Evolutionary conservation across 2,113 vertebrate species (phyloP).

Genomic region (Tragelaphus imberbis): DNA sequence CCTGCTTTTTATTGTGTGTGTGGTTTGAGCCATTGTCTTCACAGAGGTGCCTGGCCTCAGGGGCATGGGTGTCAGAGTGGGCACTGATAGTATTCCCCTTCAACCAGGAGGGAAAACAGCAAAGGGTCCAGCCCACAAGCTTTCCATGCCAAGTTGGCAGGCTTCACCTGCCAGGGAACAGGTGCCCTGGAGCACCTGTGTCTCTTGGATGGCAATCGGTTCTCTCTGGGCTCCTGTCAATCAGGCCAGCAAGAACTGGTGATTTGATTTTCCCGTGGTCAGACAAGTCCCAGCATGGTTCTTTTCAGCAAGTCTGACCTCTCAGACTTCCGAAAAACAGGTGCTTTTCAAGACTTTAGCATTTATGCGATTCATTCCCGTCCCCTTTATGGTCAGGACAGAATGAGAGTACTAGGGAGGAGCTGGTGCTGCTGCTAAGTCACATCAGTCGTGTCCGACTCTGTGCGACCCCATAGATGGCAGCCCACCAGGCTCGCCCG

Average conservation of each 20-base stretch:
- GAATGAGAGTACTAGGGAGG: not conserved
- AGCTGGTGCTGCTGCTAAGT: not conserved
- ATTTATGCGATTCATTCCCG: not conserved
- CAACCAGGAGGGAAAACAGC: not conserved
- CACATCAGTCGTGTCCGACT: accelerated
- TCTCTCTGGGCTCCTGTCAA: not conserved
- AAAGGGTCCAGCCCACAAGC: not conserved
- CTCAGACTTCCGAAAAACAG: not conserved
- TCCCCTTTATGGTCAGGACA: not conserved
- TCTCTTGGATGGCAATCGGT: not conserved
- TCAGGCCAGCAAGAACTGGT: not conserved
- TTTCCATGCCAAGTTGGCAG: not conserved
- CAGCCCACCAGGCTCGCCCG: not conserved
- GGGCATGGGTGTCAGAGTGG: not conserved
- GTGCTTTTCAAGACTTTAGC: not conserved
- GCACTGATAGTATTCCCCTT: not conserved
- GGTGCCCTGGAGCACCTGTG: not conserved
- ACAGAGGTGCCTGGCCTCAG: not conserved
- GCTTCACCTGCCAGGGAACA: not conserved
- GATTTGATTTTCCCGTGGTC: not conserved
- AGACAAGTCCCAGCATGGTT: not conserved
- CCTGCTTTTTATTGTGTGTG: not conserved
- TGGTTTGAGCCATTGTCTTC: not conserved
- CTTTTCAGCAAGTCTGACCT: not conserved
- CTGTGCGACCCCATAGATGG: accelerated